phyloP scores from a whole-genome alignment of 1,140 invertebrate genomes.

The Aphis gossypii region DNA sequence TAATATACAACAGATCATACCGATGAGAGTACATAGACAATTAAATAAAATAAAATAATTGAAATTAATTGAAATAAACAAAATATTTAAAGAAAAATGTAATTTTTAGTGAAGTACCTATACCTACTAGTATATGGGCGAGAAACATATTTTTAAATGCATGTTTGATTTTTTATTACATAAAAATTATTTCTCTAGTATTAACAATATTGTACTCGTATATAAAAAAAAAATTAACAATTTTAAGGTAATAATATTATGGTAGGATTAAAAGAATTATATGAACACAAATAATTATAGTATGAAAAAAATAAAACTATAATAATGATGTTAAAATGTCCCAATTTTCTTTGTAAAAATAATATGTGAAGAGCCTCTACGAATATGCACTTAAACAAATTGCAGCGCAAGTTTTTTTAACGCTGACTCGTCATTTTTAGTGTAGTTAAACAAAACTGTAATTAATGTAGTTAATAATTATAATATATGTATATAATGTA shows the following conservation, averaged over 20 bases:
- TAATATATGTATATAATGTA: not conserved
- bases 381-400: not conserved
- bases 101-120: too few relatives aligned
- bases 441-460: constrained; percentile 1
- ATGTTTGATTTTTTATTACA: too few relatives aligned
- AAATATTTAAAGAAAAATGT: too few relatives aligned
- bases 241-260: not conserved
- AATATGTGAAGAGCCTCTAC: not conserved
- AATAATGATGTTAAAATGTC: not conserved
- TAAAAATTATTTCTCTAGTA: not conserved
- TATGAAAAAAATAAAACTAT: not conserved
- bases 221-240: not conserved
- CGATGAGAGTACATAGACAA: too few relatives aligned
- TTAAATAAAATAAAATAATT: too few relatives aligned
- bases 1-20: not conserved
- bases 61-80: too few relatives aligned
- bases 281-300: not conserved
- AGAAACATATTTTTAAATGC: too few relatives aligned
- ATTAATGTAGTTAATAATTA: not conserved
- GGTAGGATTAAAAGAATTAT: not conserved
- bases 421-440: not conserved
- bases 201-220: not conserved
- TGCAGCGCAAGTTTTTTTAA: not conserved
- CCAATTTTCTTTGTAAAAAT: constrained; percentile 8
- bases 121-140: too few relatives aligned